These are phyloP conservation scores for Euborellia annulipes DNA, from an alignment of 1,140 invertebrate species.

Conservation along the genomic window DNA sequence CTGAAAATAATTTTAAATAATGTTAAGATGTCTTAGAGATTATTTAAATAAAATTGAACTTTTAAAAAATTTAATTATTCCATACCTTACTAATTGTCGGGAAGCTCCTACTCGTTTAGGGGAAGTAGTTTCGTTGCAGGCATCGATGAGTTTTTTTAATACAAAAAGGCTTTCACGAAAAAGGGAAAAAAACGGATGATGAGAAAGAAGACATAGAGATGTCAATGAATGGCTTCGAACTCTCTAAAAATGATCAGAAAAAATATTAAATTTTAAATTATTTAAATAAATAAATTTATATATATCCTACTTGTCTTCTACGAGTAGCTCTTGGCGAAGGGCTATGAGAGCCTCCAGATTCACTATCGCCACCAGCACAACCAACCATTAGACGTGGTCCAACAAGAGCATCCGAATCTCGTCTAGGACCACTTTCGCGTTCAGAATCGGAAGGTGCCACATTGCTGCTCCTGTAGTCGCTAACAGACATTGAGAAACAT, in stretches of 20 bases:
- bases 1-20: constrained; percentile 30
- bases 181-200: constrained; percentile 97
- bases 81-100: constrained; percentile 62
- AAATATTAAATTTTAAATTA: constrained; percentile 1
- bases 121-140: constrained; percentile 85
- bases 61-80: constrained; percentile 1
- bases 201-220: constrained; percentile 91
- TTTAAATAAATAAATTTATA: constrained; percentile 3
- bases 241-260: constrained; percentile 41
- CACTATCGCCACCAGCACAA: constrained; percentile 58
- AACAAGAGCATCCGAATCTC: constrained; percentile 38
- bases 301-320: constrained; percentile 45
- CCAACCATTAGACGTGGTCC: constrained; percentile 45
- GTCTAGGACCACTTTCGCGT: constrained; percentile 52
- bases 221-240: constrained; percentile 83
- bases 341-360: constrained; percentile 72
- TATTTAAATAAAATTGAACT: background rate
- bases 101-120: constrained; percentile 76
- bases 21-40: constrained; percentile 1
- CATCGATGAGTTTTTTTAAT: constrained; percentile 88
- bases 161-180: constrained; percentile 95
- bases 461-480: constrained; percentile 81
- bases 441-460: constrained; percentile 76
- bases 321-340: constrained; percentile 69
- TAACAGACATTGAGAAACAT: constrained; percentile 32